Percentiles rank a stretch among this genome's conserved stretches.
Conservation (phyloP, 2,113 vertebrate genomes). For the Tetraodon nigroviridis region DNA sequence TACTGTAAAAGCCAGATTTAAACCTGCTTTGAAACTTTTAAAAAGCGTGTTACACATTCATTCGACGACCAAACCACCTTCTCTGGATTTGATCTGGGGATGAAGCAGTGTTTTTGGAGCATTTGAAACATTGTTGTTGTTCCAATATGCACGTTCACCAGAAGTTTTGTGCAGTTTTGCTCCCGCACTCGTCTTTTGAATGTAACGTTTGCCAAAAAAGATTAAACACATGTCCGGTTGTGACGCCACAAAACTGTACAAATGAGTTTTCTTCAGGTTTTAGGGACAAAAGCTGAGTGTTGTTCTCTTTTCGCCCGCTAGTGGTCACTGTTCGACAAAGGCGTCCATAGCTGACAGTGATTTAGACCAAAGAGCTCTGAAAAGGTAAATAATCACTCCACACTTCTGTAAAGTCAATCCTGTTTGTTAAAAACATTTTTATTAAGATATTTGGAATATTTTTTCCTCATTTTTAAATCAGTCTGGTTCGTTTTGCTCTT, state of each 20-base stretch:
- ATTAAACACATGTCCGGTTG: background rate
- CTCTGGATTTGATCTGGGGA: background rate
- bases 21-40: too few relatives aligned
- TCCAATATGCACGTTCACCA: background rate
- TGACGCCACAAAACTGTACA: background rate
- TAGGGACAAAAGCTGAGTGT: background rate
- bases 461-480: conserved; percentile 64
- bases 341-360: too few relatives aligned
- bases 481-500: conserved; percentile 77
- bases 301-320: background rate
- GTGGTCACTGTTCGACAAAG: background rate
- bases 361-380: background rate
- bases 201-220: background rate
- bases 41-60: too few relatives aligned
- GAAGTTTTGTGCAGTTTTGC: background rate
- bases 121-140: too few relatives aligned
- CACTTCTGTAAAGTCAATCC: conserved; percentile 17
- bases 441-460: conserved; percentile 76
- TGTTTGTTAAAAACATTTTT: conserved; percentile 82
- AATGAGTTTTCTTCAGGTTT: background rate
- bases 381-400: conserved; percentile 14
- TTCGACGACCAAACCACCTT: background rate
- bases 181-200: background rate
- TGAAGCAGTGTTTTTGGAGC: too few relatives aligned
- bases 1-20: too few relatives aligned